phyloP scores from a whole-genome alignment of 2,888 invertebrate species.

The Theodoxus fluviatilis region DNA sequence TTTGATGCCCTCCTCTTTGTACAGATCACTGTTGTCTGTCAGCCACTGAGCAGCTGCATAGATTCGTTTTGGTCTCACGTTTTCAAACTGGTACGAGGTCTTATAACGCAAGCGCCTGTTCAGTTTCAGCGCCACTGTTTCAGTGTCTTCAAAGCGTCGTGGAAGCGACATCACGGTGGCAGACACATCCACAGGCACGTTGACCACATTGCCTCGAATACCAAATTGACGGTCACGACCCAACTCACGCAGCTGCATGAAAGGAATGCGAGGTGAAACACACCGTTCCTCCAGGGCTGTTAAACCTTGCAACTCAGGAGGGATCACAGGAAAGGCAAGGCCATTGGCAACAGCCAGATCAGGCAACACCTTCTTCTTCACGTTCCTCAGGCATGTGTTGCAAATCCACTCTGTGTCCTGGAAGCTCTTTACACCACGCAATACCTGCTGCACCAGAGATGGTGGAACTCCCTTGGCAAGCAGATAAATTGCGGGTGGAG shows the following conservation, averaged over 20 bases:
- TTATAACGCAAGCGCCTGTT: constrained; percentile 15
- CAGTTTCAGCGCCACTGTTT: constrained; percentile 16
- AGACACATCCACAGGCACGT: neutral
- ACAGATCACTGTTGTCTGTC: neutral
- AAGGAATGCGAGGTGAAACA: too few species aligned
- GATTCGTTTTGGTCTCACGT: constrained; percentile 20
- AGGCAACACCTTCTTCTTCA: neutral
- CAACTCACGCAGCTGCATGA: too few species aligned
- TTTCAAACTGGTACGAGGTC: neutral
- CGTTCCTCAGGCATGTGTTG: neutral
- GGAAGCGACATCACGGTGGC: neutral
- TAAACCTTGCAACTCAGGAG: neutral
- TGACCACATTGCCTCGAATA: too few species aligned
- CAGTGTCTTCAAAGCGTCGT: constrained; percentile 1
- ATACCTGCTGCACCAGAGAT: too few species aligned
- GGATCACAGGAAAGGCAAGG: neutral
- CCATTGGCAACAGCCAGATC: constrained; percentile 13
- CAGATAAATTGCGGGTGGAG: too few species aligned
- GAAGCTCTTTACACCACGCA: too few species aligned
- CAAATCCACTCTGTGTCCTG: constrained; percentile 2
- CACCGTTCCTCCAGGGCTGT: neutral
- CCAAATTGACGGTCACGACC: too few species aligned
- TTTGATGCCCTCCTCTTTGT: constrained; percentile 2
- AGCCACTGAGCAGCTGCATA: constrained; percentile 12
- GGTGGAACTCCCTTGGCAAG: too few species aligned